Base-by-base conservation (phyloP, 2,113 vertebrate species). In the Sorex araneus region DNA sequence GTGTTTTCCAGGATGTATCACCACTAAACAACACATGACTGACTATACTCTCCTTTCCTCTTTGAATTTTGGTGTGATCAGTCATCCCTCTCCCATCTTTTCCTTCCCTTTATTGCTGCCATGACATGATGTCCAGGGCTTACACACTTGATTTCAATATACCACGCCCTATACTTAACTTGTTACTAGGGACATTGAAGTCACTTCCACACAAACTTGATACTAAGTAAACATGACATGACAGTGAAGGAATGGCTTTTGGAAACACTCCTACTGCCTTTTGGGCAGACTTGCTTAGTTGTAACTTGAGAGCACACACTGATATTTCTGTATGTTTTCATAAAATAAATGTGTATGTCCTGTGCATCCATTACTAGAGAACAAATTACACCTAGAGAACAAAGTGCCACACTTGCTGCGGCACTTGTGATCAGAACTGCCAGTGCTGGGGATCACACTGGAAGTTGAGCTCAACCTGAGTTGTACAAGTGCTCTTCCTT, bases 61-160 rank as follows among this genome's bases (percentile, higher is more conserved):
- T 92, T 69, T 87, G 92, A 85, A 84, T 91, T 81, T 89, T 60
- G 23, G 12, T 91, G 71, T 84, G 40, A 87, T 76, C 21, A 77
- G 60, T 79, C 66, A 84, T 84, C 82, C 30, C n/a, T 36, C 54
- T 54, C 54, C 54, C 54, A 54, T 4, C 54, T 54, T 54, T 54
- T 54, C 54, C 13, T 54, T 54, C 15, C 8, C 18, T 54, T 54
- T 54, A 54, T 54, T 54, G 54, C 54, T 54, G 12, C 54, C 13
- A 54, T 54, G 54, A 19, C 54, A 15, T 54, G 18, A 10, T 54
- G 18, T 54, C 54, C 40, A 40, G 40, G 40, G 40, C 50, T 40
- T 54, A 54, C 16, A 11, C 50, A 54, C 50, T 54, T 54, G 50
- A 54, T 18, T 18, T 54, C 4, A 40, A 40, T 40, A 7, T 40